Conservation (phyloP, 1,140 invertebrate genomes). For the Conus betulinus region DNA sequence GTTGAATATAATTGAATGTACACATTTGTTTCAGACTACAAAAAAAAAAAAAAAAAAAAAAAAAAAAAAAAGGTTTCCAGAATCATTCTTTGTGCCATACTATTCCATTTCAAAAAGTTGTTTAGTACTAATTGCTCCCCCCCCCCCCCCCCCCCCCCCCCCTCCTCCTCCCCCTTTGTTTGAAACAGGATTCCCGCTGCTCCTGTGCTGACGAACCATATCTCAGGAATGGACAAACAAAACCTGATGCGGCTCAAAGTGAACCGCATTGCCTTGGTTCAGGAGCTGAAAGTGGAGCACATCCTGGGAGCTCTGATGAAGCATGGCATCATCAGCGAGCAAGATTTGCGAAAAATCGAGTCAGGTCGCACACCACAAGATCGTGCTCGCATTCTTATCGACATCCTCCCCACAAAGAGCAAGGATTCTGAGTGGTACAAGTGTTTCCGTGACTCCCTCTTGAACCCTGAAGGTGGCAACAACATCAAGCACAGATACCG, state of each 20-base stretch:
- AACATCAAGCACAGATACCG: slow-evolving; percentile 62
- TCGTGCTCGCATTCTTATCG: slow-evolving; percentile 67
- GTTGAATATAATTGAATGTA: too few species aligned
- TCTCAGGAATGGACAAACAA: slow-evolving; percentile 61
- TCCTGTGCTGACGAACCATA: neutral
- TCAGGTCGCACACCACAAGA: slow-evolving; percentile 62
- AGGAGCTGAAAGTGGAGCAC: slow-evolving; percentile 71
- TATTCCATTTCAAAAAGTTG: too few species aligned
- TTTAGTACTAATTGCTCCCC: too few species aligned
- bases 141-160: too few species aligned
- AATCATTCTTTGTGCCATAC: too few species aligned
- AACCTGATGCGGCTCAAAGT: slow-evolving; percentile 70
- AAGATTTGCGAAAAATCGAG: slow-evolving; percentile 63
- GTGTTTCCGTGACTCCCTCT: slow-evolving; percentile 61
- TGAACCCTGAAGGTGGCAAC: slow-evolving; percentile 61
- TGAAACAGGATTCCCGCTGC: neutral
- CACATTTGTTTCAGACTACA: too few species aligned
- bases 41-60: too few species aligned
- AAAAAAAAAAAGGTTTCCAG: too few species aligned
- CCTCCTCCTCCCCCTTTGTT: neutral
- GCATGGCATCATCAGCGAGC: slow-evolving; percentile 56
- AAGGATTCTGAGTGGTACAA: slow-evolving; percentile 69
- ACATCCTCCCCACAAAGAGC: slow-evolving; percentile 67
- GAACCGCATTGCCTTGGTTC: slow-evolving; percentile 72
- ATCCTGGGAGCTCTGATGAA: slow-evolving; percentile 59